phyloP scores from a whole-genome alignment of 2,888 invertebrate genomes.

The Helleia helle region DNA sequence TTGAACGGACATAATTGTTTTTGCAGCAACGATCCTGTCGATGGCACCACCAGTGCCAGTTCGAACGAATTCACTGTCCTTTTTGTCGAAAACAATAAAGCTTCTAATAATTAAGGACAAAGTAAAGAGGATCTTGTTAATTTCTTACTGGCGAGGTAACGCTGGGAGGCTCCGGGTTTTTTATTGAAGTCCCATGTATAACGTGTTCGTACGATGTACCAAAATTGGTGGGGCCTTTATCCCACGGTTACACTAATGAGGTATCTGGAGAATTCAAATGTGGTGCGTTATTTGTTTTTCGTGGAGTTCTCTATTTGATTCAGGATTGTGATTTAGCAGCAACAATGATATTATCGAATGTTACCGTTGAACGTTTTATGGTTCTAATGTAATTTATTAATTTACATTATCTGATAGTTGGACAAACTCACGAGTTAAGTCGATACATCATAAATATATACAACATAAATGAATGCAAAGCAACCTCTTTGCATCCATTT shows the following conservation, averaged over 20 bases:
- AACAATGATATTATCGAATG: too few relatives aligned
- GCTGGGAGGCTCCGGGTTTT: conserved; percentile 9
- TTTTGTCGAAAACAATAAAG: conserved; percentile 24
- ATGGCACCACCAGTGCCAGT: conserved; percentile 58
- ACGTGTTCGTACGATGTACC: conserved; percentile 18
- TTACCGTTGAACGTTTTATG: too few relatives aligned
- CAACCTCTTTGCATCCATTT: too few relatives aligned
- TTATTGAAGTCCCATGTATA: conserved; percentile 8
- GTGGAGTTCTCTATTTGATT: not conserved
- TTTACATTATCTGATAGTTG: too few relatives aligned
- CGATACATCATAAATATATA: too few relatives aligned
- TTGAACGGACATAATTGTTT: conserved; percentile 58
- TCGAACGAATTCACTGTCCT: conserved; percentile 29
- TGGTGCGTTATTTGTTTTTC: not conserved
- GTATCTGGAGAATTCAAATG: conserved; percentile 15
- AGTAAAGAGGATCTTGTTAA: conserved; percentile 9
- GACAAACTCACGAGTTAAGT: too few relatives aligned
- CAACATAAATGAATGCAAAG: too few relatives aligned
- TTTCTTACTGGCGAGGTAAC: not conserved
- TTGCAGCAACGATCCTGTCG: conserved; percentile 56
- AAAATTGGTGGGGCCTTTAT: conserved; percentile 14
- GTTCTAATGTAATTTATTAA: too few relatives aligned
- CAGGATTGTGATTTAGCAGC: too few relatives aligned
- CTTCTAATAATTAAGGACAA: conserved; percentile 3
- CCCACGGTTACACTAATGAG: conserved; percentile 13